These are phyloP conservation scores for Penaeus japonicus DNA, from an alignment of 1,140 invertebrate genomes.

Conservation along the genomic window DNA sequence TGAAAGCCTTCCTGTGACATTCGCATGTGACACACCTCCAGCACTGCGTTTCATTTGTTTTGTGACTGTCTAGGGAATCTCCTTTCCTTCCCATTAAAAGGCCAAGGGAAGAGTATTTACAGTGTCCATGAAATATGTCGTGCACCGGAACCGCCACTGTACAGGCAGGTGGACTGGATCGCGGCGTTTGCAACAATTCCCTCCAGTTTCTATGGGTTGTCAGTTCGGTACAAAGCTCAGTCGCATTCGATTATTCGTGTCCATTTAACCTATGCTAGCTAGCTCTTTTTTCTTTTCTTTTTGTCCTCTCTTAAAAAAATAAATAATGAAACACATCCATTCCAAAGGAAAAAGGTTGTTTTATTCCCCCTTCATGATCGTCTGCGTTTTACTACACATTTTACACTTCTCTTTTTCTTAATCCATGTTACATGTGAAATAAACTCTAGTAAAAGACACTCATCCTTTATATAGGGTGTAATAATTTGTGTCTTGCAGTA, in stretches of 20 bases:
- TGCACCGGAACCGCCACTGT: no score
- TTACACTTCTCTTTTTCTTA: not conserved
- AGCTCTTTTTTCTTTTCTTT: constrained; percentile 13
- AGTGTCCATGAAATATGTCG: no score
- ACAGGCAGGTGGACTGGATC: not conserved
- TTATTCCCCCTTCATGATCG: not conserved
- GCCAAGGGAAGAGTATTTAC: no score
- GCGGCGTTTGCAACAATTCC: constrained; percentile 34
- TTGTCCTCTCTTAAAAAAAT: constrained; percentile 11
- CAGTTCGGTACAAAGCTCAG: constrained; percentile 53
- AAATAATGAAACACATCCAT: constrained; percentile 52
- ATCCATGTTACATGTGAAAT: not conserved
- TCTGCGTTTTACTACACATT: not conserved
- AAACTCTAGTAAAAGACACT: no score
- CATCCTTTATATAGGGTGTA: no score
- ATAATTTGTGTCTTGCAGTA: not conserved
- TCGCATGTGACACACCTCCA: no score
- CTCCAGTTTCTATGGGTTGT: constrained; percentile 55
- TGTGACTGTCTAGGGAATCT: no score
- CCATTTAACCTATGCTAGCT: constrained; percentile 41
- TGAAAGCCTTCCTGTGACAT: no score
- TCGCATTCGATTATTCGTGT: constrained; percentile 42
- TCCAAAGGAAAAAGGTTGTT: constrained; percentile 14
- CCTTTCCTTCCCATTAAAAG: no score
- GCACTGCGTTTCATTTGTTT: no score